A percentile compares a stretch with the other conserved stretches of the same genome.
These are phyloP conservation scores for Toxotes jaculatrix DNA, from an alignment of 2,113 vertebrate species.

Conservation along the genomic window DNA sequence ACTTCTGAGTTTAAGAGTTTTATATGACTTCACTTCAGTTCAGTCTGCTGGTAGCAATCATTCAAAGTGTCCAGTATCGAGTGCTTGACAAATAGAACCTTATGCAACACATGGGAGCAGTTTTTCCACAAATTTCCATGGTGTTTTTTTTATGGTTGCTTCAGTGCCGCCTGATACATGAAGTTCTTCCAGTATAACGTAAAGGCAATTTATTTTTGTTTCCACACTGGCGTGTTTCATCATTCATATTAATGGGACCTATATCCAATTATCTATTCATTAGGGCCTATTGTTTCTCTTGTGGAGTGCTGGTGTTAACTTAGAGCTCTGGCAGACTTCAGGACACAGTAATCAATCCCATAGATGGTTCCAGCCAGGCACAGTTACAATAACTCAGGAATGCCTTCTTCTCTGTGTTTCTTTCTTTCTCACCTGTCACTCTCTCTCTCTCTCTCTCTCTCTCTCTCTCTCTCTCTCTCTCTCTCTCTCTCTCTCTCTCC, in stretches of 20 bases:
- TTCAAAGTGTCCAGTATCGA: conserved; percentile 31
- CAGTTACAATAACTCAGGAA: conserved; percentile 44
- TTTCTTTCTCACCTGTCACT: conserved; percentile 29
- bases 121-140: conserved; percentile 32
- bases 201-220: conserved; percentile 54
- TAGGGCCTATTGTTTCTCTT: conserved; percentile 64
- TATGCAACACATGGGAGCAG: conserved; percentile 36
- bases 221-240: conserved; percentile 47
- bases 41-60: conserved; percentile 24
- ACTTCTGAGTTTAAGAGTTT: conserved; percentile 36
- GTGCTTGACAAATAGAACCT: conserved; percentile 41
- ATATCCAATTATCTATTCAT: conserved; percentile 72
- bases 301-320: conserved; percentile 51
- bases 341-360: conserved; percentile 65
- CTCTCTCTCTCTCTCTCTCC: background rate
- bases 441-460: conserved; percentile 4
- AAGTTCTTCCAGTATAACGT: conserved; percentile 41
- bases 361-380: conserved; percentile 41
- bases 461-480: background rate
- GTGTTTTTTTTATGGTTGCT: conserved; percentile 14
- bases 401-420: conserved; percentile 21
- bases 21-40: conserved; percentile 34
- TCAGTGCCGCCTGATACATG: conserved; percentile 30
- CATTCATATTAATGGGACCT: conserved; percentile 67
- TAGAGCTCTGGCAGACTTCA: conserved; percentile 49